These are phyloP conservation scores for Karalla daura DNA, from an alignment of 2,797 vertebrate genomes.

Conservation along the genomic window DNA sequence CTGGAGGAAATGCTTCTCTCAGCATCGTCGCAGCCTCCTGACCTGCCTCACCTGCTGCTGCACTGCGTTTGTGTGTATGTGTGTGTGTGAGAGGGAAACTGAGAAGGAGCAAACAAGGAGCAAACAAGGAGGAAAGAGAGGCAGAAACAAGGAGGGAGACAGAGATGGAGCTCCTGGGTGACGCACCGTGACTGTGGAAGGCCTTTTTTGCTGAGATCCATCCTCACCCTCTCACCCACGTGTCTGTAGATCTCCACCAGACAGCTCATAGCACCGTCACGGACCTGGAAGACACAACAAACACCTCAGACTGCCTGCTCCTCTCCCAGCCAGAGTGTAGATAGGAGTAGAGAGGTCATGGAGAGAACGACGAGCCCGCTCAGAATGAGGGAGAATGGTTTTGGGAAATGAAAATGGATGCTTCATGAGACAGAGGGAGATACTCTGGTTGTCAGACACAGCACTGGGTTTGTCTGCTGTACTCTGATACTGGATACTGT, in stretches of 20 bases:
- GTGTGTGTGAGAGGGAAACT: not conserved
- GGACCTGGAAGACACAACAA: constrained; percentile 82
- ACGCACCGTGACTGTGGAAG: constrained; percentile 95
- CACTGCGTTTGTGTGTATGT: not conserved
- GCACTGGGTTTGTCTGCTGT: too few relatives aligned
- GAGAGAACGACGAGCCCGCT: too few relatives aligned
- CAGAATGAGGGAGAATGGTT: too few relatives aligned
- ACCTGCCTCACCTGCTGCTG: too few relatives aligned
- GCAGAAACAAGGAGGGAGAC: not conserved
- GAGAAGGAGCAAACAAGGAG: not conserved
- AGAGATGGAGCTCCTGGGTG: not conserved
- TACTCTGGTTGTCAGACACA: too few relatives aligned
- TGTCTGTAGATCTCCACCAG: constrained; percentile 98
- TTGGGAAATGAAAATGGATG: too few relatives aligned
- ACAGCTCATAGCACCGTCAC: constrained; percentile 95
- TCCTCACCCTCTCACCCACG: constrained; percentile 95
- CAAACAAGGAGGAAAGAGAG: not conserved
- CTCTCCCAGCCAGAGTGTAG: too few relatives aligned
- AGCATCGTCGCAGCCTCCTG: not conserved
- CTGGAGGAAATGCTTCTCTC: not conserved
- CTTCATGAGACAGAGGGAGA: too few relatives aligned
- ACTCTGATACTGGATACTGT: too few relatives aligned
- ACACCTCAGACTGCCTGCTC: too few relatives aligned
- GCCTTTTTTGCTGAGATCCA: constrained; percentile 98
- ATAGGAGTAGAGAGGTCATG: too few relatives aligned